These are phyloP conservation scores for Chloroceryle amazona DNA, from an alignment of 2,797 vertebrate genomes.

Conservation along the genomic window DNA sequence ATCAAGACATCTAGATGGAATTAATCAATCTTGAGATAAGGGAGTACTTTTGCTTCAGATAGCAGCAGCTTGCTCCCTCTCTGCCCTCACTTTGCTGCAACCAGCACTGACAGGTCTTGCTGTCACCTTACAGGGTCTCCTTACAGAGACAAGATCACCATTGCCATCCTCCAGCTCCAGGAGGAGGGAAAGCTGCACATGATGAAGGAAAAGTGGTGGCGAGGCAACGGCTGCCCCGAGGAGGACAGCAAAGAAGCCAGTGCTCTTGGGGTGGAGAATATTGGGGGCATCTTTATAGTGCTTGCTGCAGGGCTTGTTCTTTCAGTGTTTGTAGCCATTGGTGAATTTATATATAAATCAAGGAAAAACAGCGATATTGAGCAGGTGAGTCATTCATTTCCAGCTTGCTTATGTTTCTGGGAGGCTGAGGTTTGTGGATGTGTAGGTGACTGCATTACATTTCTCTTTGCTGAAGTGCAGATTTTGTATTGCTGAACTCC, in stretches of 20 bases:
- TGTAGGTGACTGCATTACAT: not conserved
- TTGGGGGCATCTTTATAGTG: conserved; percentile 98
- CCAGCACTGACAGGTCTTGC: not conserved
- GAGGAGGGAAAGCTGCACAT: conserved; percentile 98
- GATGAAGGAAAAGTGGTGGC: conserved; percentile 99
- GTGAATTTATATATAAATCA: conserved; percentile 97
- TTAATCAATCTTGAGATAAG: not conserved
- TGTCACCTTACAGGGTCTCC: conserved; percentile 89
- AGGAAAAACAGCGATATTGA: conserved; percentile 93
- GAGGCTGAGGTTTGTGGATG: not conserved
- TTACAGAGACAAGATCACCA: conserved; percentile 97
- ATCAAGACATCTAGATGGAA: not conserved
- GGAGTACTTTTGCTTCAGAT: not conserved
- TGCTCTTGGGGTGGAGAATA: conserved; percentile 96
- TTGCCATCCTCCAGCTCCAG: conserved; percentile 97
- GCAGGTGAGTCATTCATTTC: conserved; percentile 86
- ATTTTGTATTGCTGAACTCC: not conserved
- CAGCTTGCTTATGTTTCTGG: not conserved
- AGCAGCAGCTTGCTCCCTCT: not conserved
- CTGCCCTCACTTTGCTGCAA: not conserved
- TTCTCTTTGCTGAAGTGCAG: not conserved
- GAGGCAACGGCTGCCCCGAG: conserved; percentile 96
- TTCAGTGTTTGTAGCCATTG: conserved; percentile 97
- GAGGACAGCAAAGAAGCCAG: conserved; percentile 98
- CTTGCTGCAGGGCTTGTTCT: conserved; percentile 97